Evolutionary conservation across 2,888 invertebrate species (phyloP).

Genomic region (Oligia latruncula): DNA sequence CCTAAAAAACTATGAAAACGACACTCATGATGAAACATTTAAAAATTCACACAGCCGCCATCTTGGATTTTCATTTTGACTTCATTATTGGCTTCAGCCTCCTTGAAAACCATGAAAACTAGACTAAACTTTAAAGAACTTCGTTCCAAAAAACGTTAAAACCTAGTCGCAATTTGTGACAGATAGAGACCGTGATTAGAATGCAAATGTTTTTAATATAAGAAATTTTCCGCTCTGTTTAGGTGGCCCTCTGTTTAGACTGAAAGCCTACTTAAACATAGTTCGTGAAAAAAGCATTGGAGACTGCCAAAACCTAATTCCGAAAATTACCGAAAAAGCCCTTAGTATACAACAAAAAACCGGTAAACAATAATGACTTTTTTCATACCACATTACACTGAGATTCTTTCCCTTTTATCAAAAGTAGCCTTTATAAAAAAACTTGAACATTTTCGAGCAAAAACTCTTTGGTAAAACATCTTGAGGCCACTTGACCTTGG

Average conservation of each 20-base stretch:
- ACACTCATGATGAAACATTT: no score
- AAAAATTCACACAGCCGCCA: no score
- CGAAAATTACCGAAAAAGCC: neutral
- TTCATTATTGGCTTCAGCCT: neutral
- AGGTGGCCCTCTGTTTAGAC: no score
- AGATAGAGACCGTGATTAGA: neutral
- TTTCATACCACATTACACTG: conserved; percentile 32
- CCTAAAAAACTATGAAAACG: no score
- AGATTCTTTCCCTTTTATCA: conserved; percentile 31
- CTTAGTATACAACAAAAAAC: neutral
- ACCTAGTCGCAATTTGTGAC: neutral
- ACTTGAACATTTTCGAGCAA: conserved; percentile 30
- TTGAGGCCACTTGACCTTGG: conserved; percentile 31
- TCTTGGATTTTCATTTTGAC: neutral
- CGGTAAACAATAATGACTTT: conserved; percentile 27
- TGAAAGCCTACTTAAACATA: neutral
- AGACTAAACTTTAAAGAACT: no score
- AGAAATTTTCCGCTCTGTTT: neutral
- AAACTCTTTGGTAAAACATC: conserved; percentile 35
- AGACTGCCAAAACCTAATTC: neutral
- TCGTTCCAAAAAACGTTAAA: neutral
- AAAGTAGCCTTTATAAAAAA: conserved; percentile 32
- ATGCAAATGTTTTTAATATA: neutral
- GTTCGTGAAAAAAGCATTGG: no score
- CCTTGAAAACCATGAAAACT: no score